Conservation (phyloP, 2,797 vertebrate species). For the Eulemur rubriventer region DNA sequence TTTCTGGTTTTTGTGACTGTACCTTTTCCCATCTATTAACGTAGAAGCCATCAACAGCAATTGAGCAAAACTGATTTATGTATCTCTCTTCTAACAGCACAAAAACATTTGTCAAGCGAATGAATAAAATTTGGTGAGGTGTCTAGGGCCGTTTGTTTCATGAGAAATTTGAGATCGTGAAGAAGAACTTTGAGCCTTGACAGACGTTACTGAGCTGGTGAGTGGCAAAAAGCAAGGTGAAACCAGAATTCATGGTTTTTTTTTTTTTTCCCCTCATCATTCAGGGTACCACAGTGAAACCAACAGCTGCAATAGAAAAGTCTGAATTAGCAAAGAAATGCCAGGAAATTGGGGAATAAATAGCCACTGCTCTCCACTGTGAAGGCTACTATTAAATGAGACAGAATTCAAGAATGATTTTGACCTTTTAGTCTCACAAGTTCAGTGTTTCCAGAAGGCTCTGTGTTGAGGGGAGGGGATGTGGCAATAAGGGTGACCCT, state of each 20-base stretch:
- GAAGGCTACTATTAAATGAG: conserved; percentile 23
- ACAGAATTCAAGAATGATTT: conserved; percentile 50
- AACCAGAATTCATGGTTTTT: neutral
- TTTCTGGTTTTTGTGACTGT: neutral
- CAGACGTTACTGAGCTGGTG: neutral
- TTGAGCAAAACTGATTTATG: neutral
- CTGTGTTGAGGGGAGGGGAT: neutral
- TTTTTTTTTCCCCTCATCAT: neutral
- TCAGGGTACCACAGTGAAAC: neutral
- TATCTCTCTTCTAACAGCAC: neutral
- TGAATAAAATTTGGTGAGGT: neutral
- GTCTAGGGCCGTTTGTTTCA: neutral
- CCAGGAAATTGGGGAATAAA: conserved; percentile 50
- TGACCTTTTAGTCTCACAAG: conserved; percentile 44
- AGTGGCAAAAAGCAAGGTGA: neutral
- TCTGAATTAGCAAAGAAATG: conserved; percentile 29
- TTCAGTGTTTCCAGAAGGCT: neutral
- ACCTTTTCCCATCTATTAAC: neutral
- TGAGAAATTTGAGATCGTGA: neutral
- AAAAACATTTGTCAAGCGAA: neutral
- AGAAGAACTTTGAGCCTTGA: neutral
- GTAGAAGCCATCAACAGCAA: neutral
- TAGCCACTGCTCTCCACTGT: neutral
- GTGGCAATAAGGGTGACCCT: neutral
- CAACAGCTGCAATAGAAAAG: neutral